phyloP scores from a whole-genome alignment of 2,888 invertebrate species.

The Ophion ventricosus region DNA sequence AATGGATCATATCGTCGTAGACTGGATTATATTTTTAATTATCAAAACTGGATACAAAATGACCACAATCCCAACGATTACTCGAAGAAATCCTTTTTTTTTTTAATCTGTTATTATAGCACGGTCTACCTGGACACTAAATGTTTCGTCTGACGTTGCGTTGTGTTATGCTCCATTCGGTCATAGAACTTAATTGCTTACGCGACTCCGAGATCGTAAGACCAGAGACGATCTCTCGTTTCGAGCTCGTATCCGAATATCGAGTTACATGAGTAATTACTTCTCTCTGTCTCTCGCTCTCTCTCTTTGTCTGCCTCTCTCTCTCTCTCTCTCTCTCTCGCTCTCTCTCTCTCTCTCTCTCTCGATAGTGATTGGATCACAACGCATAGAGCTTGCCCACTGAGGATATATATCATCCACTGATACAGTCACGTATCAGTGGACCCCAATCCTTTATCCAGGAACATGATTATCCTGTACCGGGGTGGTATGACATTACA shows the following conservation, averaged over 20 bases:
- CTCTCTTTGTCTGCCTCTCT: conserved; percentile 2
- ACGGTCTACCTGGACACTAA: neutral
- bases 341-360: conserved; percentile 1
- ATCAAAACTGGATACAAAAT: neutral
- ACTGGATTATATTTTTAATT: neutral
- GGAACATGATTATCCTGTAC: conserved; percentile 56
- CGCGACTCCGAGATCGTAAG: neutral
- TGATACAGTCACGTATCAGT: conserved; percentile 45
- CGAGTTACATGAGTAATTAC: conserved; percentile 43
- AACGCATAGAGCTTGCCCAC: conserved; percentile 18
- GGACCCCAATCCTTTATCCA: conserved; percentile 54
- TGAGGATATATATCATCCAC: conserved; percentile 7
- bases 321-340: conserved; percentile 2
- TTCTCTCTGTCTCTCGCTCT: neutral
- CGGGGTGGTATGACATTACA: conserved; percentile 38
- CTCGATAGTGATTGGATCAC: conserved; percentile 46
- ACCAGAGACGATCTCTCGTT: conserved; percentile 36
- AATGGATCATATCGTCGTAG: neutral
- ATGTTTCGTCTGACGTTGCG: neutral
- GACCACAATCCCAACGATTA: neutral
- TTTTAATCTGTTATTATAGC: neutral
- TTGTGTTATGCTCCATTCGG: neutral
- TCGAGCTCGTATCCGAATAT: conserved; percentile 41
- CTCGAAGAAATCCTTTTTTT: neutral
- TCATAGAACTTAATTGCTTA: conserved; percentile 18